Evolutionary conservation across 1,140 invertebrate species (phyloP).

Genomic region (Solenopsis fugax): DNA sequence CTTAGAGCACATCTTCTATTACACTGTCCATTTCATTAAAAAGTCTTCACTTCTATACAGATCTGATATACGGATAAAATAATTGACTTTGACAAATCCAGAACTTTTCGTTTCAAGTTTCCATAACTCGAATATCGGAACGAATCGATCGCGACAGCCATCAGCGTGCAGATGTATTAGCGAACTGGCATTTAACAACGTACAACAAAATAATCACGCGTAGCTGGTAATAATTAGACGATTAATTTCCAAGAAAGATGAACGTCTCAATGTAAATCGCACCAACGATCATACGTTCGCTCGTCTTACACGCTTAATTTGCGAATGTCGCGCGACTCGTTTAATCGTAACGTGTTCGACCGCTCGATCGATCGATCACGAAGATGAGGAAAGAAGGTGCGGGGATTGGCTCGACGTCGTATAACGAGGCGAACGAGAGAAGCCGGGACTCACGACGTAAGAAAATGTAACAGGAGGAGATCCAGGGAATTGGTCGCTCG

Average conservation of each 20-base stretch:
- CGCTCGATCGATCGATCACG: conserved; percentile 57
- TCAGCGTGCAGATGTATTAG: neutral
- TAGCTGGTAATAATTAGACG: conserved; percentile 36
- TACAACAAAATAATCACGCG: conserved; percentile 20
- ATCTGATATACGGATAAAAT: conserved; percentile 9
- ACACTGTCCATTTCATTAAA: neutral
- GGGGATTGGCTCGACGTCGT: conserved; percentile 1
- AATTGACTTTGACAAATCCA: conserved; percentile 16
- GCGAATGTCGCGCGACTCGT: conserved; percentile 41
- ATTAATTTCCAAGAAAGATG: conserved; percentile 48
- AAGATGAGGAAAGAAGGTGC: conserved; percentile 12
- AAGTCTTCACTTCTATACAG: neutral
- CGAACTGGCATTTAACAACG: neutral
- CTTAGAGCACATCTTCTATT: neutral
- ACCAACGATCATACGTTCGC: neutral
- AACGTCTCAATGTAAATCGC: conserved; percentile 38
- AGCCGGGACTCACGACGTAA: neutral
- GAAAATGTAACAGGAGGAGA: conserved; percentile 16
- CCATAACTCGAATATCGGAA: neutral
- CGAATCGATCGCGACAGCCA: neutral
- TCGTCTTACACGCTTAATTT: conserved; percentile 62
- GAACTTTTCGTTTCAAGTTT: neutral
- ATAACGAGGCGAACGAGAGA: conserved; percentile 35
- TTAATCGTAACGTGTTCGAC: conserved; percentile 42
- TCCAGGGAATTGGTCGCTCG: conserved; percentile 22